Evolutionary conservation across 2,888 invertebrate species (phyloP), one percentile per base, ranked within the genome.

Genomic region (Augiades crinisus): DNA sequence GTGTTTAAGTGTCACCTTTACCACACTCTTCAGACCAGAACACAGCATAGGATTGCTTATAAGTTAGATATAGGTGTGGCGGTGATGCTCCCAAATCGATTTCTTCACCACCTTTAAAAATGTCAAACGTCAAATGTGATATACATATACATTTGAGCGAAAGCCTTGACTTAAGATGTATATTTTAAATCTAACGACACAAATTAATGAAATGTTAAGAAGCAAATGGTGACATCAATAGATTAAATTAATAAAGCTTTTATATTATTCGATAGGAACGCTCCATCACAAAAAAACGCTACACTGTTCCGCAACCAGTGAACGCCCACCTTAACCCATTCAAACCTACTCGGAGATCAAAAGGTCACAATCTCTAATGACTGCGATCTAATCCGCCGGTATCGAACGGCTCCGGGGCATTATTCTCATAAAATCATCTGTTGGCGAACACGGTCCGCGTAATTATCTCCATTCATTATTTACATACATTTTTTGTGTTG

Each of bases 341-440:
- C 17, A 36, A 27, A 27, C 24, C 45, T 4, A 14, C 24, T 22
- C 24, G 12, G 36, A 24, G 46, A 46, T 46, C 43, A 4, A 47
- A 30, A 47, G 46, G 46, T 47, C 46, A n/a, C n/a, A 37, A 27
- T 37, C 46, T 17, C 37, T 47, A 47, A 47, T 47, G 46, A 47
- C 16, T 13, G 17, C 36, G 19, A 27, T 37, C 37, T 30, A 47
- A 47, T 37, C 36, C 37, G 16, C n/a, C 36, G 19, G 37, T 37
- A 47, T 47, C 47, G 30, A 46, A 30, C 21, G 37, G 12, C 47
- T 30, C 47, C 19, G 5, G 37, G 46, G 27, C 47, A 37, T 27
- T 37, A 16, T 12, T 19, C 27, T 30, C 17, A 13, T 37, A 30
- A n/a, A n/a, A 37, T 47, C 37, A 19, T 37, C 27, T 27, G 12